phyloP scores from a whole-genome alignment of 2,113 vertebrate genomes.

The Salvelinus sp. region DNA sequence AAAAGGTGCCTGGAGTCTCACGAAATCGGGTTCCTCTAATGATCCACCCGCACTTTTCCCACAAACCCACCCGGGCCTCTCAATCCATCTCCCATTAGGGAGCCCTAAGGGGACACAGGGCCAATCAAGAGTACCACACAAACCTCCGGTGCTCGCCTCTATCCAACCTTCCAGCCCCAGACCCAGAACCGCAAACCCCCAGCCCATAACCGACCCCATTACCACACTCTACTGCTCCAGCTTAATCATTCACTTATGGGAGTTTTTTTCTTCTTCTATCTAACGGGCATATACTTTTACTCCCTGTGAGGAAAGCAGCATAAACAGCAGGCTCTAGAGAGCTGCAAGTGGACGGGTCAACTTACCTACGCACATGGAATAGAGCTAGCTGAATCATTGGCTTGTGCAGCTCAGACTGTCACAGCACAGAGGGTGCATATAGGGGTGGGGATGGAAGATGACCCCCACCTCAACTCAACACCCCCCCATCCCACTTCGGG shows the following conservation, averaged over 20 bases:
- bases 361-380: slow-evolving; percentile 59
- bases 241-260: slow-evolving; percentile 69
- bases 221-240: slow-evolving; percentile 40
- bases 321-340: slow-evolving; percentile 56
- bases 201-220: slow-evolving; percentile 36
- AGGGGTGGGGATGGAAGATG: slow-evolving; percentile 29
- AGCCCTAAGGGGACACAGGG: not conserved
- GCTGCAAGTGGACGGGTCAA: slow-evolving; percentile 49
- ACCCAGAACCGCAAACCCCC: slow-evolving; percentile 5
- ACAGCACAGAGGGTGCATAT: slow-evolving; percentile 39
- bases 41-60: not conserved
- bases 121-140: slow-evolving; percentile 23
- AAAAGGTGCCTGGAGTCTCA: slow-evolving; percentile 33
- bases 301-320: slow-evolving; percentile 54
- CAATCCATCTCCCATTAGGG: not conserved
- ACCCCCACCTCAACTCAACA: not conserved
- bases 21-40: slow-evolving; percentile 17
- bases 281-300: slow-evolving; percentile 57
- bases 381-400: slow-evolving; percentile 39
- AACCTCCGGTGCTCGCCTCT: not conserved
- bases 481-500: not conserved
- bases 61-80: not conserved
- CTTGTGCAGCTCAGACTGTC: slow-evolving; percentile 52
- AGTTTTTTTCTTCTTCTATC: slow-evolving; percentile 26
- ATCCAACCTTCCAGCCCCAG: slow-evolving; percentile 25